Conservation (phyloP, 92 coral and sea anemone species). For the Phymanthus crucifer region DNA sequence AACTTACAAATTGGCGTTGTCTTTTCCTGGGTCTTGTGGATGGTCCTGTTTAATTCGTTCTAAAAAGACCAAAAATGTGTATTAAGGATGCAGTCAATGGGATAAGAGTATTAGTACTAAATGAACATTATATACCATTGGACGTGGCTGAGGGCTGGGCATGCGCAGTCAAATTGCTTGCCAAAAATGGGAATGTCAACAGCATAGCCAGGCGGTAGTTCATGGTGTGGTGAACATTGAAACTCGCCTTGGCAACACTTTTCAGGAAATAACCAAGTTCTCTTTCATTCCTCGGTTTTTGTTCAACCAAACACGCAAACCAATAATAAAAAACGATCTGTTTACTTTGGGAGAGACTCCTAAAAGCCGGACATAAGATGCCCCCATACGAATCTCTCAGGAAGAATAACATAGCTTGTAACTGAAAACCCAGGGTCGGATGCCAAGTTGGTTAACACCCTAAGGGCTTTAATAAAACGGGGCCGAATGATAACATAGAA, state of each 20-base stretch:
- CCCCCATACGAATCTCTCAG: conserved; percentile 10
- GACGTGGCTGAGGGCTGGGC: too few relatives aligned
- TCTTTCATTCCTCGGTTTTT: conserved; percentile 13
- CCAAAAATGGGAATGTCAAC: conserved; percentile 19
- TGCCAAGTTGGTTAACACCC: conserved; percentile 8
- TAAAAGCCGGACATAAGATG: conserved; percentile 22
- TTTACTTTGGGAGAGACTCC: conserved; percentile 15
- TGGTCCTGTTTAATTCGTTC: not conserved
- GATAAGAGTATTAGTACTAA: not conserved
- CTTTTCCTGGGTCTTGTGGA: not conserved
- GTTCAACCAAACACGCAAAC: conserved; percentile 18
- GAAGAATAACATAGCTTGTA: not conserved
- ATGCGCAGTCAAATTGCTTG: conserved; percentile 6
- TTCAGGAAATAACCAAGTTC: conserved; percentile 18
- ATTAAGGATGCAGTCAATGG: not conserved
- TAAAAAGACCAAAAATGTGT: not conserved
- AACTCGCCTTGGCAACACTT: conserved; percentile 23
- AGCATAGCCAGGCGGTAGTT: not conserved
- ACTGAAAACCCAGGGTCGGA: not conserved
- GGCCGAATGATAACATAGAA: not conserved
- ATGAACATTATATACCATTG: conserved; percentile 5
- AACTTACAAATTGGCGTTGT: not conserved
- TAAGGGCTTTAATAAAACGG: conserved; percentile 9
- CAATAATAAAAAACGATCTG: conserved; percentile 17
- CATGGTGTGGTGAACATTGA: conserved; percentile 1